Percentiles rank a stretch among this genome's conserved stretches.
Conservation (phyloP, 2,888 invertebrate species). For the Stictocephala bisonia region DNA sequence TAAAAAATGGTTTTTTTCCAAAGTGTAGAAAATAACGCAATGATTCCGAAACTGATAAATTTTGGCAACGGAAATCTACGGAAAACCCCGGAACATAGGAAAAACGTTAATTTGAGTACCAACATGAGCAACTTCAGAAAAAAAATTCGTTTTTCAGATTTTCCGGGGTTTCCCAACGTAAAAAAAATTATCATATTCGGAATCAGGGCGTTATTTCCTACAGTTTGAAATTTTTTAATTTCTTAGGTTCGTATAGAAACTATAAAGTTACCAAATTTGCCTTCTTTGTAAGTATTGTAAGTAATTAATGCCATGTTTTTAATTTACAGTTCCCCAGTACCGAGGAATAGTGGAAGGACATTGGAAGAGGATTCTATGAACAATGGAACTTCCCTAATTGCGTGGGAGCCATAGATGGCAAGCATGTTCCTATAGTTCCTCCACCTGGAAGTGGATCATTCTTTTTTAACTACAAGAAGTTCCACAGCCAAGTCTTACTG, state of each 20-base stretch:
- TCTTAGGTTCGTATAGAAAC: background rate
- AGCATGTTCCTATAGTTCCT: constrained; percentile 48
- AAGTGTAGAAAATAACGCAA: background rate
- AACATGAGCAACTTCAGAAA: background rate
- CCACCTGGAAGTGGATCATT: constrained; percentile 49
- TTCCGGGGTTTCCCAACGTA: background rate
- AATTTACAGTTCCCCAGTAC: constrained; percentile 42
- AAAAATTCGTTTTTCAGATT: background rate
- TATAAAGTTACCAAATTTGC: background rate
- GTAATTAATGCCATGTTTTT: constrained; percentile 25
- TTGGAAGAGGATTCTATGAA: constrained; percentile 42
- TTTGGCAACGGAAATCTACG: no score
- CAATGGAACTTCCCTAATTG: constrained; percentile 48
- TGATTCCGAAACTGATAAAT: background rate
- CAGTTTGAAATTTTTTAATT: background rate
- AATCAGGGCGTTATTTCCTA: background rate
- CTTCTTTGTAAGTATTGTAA: background rate
- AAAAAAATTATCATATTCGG: background rate
- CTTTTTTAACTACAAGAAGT: constrained; percentile 53
- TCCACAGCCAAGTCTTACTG: constrained; percentile 49
- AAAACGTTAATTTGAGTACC: background rate
- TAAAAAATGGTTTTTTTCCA: background rate
- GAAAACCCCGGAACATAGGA: no score
- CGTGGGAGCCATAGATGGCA: constrained; percentile 42
- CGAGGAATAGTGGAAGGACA: constrained; percentile 25